Base-by-base conservation (phyloP, 2,797 vertebrate species). In the Neopelma chrysocephalum region DNA sequence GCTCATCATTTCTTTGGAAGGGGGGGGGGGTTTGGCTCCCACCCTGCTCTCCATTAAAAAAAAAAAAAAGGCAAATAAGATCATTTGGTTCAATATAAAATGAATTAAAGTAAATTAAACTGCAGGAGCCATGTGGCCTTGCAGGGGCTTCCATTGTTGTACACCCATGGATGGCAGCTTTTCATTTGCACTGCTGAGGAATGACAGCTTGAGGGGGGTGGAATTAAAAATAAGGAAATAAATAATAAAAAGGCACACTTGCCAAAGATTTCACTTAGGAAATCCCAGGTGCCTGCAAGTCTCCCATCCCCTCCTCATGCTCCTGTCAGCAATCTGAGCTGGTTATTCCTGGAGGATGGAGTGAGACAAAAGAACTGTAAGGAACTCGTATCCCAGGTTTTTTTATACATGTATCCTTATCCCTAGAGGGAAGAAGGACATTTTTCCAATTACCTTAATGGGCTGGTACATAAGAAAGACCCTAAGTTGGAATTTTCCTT, bases 41-140 rank as follows among this genome's bases (percentile, higher is more conserved):
- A 90, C 97, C 93, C 96, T 75, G 92, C 84, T 97, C 93, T 96
- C 97, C 97, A 97, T 98, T 97, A 97, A 97, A 97, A 53, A 53
- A 53, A 53, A 51, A 51, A 53, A 18, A 98, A 96, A 97, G 93
- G 95, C 96, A 97, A 97, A 97, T 97, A 97, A 97, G 96, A 98
- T 98, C 97, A 97, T 98, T 98, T 97, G 84, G 97, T 98, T 98
- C 98, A 97, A 98, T 97, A 93, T 95, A 97, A 98, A 98, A 98
- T 95, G 97, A 98, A 98, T 98, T 97, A 97, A 97, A 97, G 96
- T 97, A 98, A 98, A 98, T 98, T 98, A 98, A 98, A 98, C 94
- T 92, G 97, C 69, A 89, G 90, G 93, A 97, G 97, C 97, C 98
- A 98, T 98, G 98, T 97, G 98, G 97, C 95, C 80, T 91, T 91